Conservation (phyloP, 2,888 invertebrate species). For the Gymnosoma rotundatum region DNA sequence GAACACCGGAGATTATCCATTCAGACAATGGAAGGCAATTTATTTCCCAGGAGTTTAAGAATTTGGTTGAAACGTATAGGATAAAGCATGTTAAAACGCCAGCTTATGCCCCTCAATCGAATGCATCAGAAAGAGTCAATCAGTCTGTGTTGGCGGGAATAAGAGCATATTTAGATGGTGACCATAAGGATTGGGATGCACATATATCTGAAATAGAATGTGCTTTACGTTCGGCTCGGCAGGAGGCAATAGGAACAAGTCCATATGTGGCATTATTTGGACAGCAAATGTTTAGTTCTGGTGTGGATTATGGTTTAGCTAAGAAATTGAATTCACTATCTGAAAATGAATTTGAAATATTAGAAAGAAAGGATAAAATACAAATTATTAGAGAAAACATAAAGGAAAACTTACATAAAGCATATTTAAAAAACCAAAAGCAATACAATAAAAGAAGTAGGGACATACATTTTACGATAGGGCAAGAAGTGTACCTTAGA, state of each 20-base stretch:
- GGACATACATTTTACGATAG: neutral
- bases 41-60: neutral
- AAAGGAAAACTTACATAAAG: neutral
- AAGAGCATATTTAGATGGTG: neutral
- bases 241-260: neutral
- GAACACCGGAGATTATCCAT: neutral
- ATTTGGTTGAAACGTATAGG: neutral
- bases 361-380: neutral
- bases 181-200: neutral
- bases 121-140: neutral
- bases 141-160: neutral
- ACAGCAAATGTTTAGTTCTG: constrained; percentile 1
- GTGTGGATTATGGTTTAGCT: neutral
- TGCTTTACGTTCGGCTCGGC: neutral
- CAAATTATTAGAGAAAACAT: neutral
- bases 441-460: neutral
- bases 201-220: neutral
- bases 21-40: neutral
- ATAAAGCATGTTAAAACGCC: neutral
- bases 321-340: neutral
- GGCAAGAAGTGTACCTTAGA: no score
- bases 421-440: neutral
- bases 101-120: neutral
- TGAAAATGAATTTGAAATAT: neutral
- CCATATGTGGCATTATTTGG: neutral